Evolutionary conservation across 2,797 vertebrate species (phyloP).

Genomic region (Percopsis omiscomaycus): DNA sequence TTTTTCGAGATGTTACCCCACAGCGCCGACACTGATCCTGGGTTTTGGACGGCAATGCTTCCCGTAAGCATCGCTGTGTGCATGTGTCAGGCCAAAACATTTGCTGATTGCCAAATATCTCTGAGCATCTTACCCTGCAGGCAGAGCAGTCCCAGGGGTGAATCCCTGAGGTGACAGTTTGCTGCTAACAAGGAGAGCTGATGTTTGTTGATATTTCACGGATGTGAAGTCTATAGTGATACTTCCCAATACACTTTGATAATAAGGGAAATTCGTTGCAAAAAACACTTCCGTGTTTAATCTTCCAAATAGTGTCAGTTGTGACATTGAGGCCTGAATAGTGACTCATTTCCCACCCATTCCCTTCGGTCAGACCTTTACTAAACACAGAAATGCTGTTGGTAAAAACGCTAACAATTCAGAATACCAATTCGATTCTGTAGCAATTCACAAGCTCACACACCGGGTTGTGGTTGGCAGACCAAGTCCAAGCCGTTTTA

Average conservation of each 20-base stretch:
- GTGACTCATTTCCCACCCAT: background rate
- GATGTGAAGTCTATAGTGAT: slow-evolving; percentile 36
- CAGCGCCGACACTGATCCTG: slow-evolving; percentile 45
- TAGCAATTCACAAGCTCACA: too few relatives aligned
- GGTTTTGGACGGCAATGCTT: slow-evolving; percentile 31
- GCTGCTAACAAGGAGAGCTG: slow-evolving; percentile 53
- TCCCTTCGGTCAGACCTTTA: slow-evolving; percentile 12
- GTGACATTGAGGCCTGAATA: background rate
- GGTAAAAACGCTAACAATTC: slow-evolving; percentile 9
- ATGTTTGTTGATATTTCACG: slow-evolving; percentile 46
- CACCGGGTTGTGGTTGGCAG: too few relatives aligned
- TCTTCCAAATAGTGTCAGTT: slow-evolving; percentile 35
- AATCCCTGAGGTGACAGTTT: slow-evolving; percentile 46
- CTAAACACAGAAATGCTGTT: slow-evolving; percentile 9
- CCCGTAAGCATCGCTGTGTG: slow-evolving; percentile 11
- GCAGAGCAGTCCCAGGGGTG: slow-evolving; percentile 42
- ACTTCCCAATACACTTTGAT: slow-evolving; percentile 29
- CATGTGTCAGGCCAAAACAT: slow-evolving; percentile 29
- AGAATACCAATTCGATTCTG: background rate
- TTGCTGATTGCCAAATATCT: slow-evolving; percentile 50
- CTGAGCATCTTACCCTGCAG: slow-evolving; percentile 51
- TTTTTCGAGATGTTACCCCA: slow-evolving; percentile 64
- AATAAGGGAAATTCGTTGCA: slow-evolving; percentile 35
- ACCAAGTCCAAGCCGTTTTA: too few relatives aligned
- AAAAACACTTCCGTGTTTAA: slow-evolving; percentile 15